Evolutionary conservation across 2,797 vertebrate species (phyloP).

Genomic region (Gambusia yucatana): DNA sequence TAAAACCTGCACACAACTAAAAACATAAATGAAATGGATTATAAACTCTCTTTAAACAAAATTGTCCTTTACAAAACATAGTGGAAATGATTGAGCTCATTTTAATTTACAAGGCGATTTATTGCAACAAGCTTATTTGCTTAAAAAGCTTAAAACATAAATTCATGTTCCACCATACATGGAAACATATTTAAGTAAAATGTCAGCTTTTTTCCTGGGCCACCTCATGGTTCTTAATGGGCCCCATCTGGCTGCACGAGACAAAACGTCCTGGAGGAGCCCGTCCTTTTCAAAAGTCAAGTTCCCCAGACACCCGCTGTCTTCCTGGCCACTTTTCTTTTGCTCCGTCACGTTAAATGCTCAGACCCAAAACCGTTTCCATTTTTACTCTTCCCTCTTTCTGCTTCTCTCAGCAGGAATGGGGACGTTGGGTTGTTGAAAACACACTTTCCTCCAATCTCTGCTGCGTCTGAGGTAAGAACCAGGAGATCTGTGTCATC

Average conservation of each 20-base stretch:
- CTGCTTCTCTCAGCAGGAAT: slow-evolving; percentile 29
- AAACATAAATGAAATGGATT: neutral
- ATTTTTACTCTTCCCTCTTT: neutral
- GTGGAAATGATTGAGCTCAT: neutral
- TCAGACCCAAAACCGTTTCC: neutral
- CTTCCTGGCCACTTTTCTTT: neutral
- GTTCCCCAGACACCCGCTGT: neutral
- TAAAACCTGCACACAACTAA: neutral
- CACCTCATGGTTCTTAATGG: neutral
- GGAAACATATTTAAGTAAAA: neutral
- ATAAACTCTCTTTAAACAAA: neutral
- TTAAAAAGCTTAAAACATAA: neutral
- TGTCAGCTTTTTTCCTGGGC: neutral
- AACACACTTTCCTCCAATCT: slow-evolving; percentile 60
- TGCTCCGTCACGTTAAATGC: neutral
- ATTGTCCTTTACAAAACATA: neutral
- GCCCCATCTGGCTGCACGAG: neutral
- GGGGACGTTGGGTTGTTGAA: slow-evolving; percentile 52
- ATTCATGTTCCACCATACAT: neutral
- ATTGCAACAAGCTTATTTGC: neutral
- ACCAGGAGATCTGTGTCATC: slow-evolving; percentile 59
- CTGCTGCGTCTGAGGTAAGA: slow-evolving; percentile 59
- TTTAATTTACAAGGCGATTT: neutral
- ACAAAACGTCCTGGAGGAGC: neutral
- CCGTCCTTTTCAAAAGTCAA: neutral